Conservation (phyloP, 2,888 invertebrate genomes). For the Cryptocephalus primarius region DNA sequence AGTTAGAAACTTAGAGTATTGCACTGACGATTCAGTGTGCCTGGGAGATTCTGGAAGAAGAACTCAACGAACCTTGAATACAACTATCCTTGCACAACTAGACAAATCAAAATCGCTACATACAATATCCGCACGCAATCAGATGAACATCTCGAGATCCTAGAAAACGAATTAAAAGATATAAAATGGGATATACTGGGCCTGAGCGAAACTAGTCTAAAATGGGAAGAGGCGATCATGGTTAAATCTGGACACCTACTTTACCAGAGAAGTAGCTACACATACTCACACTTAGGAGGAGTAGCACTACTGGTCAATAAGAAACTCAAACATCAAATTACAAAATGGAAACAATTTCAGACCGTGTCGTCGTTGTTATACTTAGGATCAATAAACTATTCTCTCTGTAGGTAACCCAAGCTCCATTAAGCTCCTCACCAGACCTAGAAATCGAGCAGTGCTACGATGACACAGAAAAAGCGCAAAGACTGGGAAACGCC, state of each 20-base stretch:
- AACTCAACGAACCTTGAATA: not conserved
- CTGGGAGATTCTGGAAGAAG: not conserved
- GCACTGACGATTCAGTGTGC: not conserved
- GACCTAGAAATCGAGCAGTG: not conserved
- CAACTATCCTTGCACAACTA: not conserved
- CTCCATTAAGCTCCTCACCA: not conserved
- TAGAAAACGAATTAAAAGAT: not conserved
- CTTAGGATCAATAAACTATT: not conserved
- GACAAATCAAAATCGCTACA: not conserved
- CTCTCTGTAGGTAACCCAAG: not conserved
- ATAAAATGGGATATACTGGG: not conserved
- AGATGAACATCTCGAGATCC: not conserved
- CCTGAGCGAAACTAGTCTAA: not conserved
- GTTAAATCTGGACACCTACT: not conserved
- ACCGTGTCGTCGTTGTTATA: not conserved
- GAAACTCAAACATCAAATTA: not conserved
- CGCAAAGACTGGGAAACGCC: not conserved
- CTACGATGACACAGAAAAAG: not conserved
- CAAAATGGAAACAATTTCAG: not conserved
- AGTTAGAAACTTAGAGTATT: not conserved
- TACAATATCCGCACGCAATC: not conserved
- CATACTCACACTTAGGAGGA: not conserved
- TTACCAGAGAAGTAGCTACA: not conserved
- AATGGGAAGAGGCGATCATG: not conserved
- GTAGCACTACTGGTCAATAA: not conserved